A percentile compares a stretch with the other conserved stretches of the same genome.
phyloP scores from a whole-genome alignment of 2,113 vertebrate genomes.

The Hemicordylus capensis region DNA sequence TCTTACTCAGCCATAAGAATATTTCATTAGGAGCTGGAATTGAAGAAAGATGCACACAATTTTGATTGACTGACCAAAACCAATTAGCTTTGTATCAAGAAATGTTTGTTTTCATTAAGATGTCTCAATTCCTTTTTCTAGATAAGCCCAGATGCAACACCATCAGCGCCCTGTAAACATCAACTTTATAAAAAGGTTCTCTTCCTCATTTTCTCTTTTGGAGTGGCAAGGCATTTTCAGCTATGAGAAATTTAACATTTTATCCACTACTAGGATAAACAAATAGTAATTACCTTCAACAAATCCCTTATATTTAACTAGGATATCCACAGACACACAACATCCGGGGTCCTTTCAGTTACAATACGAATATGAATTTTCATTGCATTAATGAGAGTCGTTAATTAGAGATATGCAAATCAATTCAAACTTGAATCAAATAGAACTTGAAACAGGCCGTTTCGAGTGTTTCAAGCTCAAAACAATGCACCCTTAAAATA shows the following conservation, averaged over 20 bases:
- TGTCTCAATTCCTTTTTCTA: neutral
- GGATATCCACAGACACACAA: neutral
- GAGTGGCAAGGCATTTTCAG: neutral
- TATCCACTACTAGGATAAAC: neutral
- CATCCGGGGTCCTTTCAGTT: neutral
- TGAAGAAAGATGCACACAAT: neutral
- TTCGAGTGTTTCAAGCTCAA: no score
- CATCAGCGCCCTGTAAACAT: neutral
- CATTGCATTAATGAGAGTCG: slow-evolving; percentile 44
- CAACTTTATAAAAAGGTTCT: neutral
- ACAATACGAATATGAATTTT: slow-evolving; percentile 40
- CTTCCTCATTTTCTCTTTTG: no score
- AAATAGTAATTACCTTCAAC: neutral
- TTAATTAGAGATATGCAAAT: no score
- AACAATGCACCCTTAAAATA: no score
- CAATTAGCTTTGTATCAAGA: neutral
- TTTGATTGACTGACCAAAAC: neutral
- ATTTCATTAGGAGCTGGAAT: neutral
- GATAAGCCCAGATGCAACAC: neutral
- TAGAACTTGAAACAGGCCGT: no score
- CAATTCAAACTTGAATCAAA: no score
- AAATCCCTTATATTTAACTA: neutral
- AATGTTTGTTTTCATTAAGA: neutral
- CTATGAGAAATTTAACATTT: neutral
- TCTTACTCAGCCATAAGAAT: neutral